Evolutionary conservation across 2,113 vertebrate species (phyloP), one percentile per base, ranked within the genome.

Genomic region (Gasterosteus aculeatus): DNA sequence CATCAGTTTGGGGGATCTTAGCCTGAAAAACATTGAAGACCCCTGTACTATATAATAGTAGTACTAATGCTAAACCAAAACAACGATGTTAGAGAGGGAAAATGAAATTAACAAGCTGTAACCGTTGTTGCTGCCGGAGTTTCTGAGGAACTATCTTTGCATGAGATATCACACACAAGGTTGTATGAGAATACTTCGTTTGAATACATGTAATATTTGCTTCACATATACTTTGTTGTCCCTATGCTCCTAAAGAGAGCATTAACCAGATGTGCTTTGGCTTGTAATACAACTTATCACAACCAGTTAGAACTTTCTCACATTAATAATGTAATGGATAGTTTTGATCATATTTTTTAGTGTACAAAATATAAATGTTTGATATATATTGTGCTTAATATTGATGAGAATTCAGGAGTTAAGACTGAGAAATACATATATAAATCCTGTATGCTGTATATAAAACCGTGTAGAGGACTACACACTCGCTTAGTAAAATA

Each of bases 221-320:
- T 73, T 54, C 56, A 68, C 35, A 42, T 8, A 46, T 12, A 33
- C 38, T 57, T 57, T 62, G 47, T 57, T 70, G 33, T 2, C 18
- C 44, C 9, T 64, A 41, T 39, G 39, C 41, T 6, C 29, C 66
- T 31, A 31, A 38, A 59, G n/a, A 3, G 3, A 47, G n/a, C 31
- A 31, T 31, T 15, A 61, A 11, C 3, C 1, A 38, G 3, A 8
- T 51, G 33, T 9, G 11, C 35, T 62, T 15, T 66, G 35, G 5
- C 47, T 61, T 35, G 42, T 35, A 35, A 15, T 33, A 60, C 3
- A 72, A 59, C 60, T 59, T 1, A 67, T 33, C 38, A 39, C 38
- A 6, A 39, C 44, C 18, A 51, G 46, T 7, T 49, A 18, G 19
- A 51, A 51, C 47, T 1, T 49, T 18, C 47, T 51, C 18, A 8